These are phyloP conservation scores for Acrobasis suavella DNA, from an alignment of 2,888 invertebrate species.

Conservation along the genomic window DNA sequence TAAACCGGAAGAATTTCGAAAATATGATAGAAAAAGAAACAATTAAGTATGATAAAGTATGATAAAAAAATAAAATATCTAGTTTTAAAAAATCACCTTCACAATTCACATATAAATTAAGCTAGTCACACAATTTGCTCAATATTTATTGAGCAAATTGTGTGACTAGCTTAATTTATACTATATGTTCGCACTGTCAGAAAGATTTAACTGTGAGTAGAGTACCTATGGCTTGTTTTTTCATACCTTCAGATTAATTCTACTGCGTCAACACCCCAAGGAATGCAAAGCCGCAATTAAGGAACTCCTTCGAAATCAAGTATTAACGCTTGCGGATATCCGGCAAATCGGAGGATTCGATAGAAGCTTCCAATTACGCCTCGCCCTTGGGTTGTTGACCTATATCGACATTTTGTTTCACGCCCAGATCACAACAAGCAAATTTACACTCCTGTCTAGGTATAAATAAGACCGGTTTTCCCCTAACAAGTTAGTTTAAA, in stretches of 20 bases:
- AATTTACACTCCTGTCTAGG: slow-evolving; percentile 43
- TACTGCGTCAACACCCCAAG: slow-evolving; percentile 9
- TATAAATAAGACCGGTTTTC: slow-evolving; percentile 41
- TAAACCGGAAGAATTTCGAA: too few relatives aligned
- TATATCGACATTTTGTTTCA: slow-evolving; percentile 42
- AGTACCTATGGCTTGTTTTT: background rate
- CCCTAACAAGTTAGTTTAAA: slow-evolving; percentile 31
- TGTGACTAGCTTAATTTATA: too few relatives aligned
- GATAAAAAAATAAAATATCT: too few relatives aligned
- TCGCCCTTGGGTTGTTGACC: slow-evolving; percentile 54
- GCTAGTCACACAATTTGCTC: too few relatives aligned
- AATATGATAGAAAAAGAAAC: too few relatives aligned
- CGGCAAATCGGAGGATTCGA: slow-evolving; percentile 46
- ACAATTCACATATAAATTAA: too few relatives aligned
- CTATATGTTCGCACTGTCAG: too few relatives aligned
- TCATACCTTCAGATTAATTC: background rate
- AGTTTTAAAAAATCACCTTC: too few relatives aligned
- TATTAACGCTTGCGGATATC: slow-evolving; percentile 34
- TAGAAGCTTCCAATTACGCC: slow-evolving; percentile 53
- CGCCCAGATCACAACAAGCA: slow-evolving; percentile 40
- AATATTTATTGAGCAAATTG: too few relatives aligned
- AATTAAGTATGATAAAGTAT: too few relatives aligned
- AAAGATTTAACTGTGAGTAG: background rate
- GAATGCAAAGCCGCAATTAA: slow-evolving; percentile 25
- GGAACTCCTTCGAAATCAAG: slow-evolving; percentile 22